Evolutionary conservation across 2,113 vertebrate species (phyloP), one percentile per base, ranked within the genome.

Genomic region (Tonatia bakeri): DNA sequence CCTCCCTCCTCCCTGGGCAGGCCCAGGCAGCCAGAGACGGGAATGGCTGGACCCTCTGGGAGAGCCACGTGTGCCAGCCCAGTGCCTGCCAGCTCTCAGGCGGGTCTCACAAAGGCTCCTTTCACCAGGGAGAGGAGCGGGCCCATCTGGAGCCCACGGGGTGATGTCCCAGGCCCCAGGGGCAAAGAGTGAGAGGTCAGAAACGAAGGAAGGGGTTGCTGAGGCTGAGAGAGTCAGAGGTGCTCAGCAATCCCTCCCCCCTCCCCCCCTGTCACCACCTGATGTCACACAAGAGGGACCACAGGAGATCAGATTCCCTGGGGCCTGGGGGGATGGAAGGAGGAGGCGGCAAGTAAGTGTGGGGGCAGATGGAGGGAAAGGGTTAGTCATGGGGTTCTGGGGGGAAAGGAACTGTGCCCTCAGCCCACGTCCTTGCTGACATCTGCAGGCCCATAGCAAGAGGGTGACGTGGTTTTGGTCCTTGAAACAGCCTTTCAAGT

Each of bases 81-180:
- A 24, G 61, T 0, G 86, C 96, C 94, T 93, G 79, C 65, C 94
- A 36, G 84, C 92, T 85, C 84, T 28, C 72, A 19, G 95, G 80
- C 90, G 28, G 91, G 24, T 61, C 76, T 95, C 90, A 97, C 97
- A 98, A 98, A 94, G 96, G 82, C 64, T 82, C 64, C 91, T 96
- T 98, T 98, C 96, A 97, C 87, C 87, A 85, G 77, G 22, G 85
- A 43, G 47, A 86, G 67, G 77, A 85, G 81, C 67, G 26, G 72
- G 90, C 75, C 90, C 2, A 61, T 80, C 87, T 28, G 22, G 59
- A 95, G 50, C 87, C 87, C 36, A 3, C 1, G 31, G 81, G 59
- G 61, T 72, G 83, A 40, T 22, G 87, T 67, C 72, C 85, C 54
- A 73, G 85, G 96, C 93, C 79, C 67, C 43, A 19, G 20, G 72